Base-by-base conservation (phyloP, 2,113 vertebrate genomes). In the Ammodytes marinus region DNA sequence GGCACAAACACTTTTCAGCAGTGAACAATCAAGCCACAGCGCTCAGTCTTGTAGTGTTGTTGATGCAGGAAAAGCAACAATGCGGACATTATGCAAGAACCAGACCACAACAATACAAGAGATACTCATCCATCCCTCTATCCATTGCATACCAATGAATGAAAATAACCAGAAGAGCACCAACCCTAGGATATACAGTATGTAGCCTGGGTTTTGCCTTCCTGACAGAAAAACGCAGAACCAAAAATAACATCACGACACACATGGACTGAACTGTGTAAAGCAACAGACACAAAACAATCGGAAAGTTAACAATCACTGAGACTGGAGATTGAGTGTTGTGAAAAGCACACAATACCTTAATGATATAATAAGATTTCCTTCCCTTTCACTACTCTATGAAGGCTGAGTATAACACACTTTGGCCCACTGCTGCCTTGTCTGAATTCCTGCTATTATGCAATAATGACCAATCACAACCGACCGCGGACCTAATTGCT, bases 51-150 rank as follows among this genome's bases (percentile, higher is more conserved):
- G 87, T 19, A 75, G 69, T 57, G 15, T 15, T 57, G 15, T 15
- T 57, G 66, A 72, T 60, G 71, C 73, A 84, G 45, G 69, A 74
- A 79, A 69, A 71, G 66, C 79, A 81, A 90, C 88, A 91, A 91
- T 82, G 83, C 50, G 35, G 37, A 13, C 69, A 66, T 90, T 89
- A 80, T 90, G 77, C 70, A 74, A 65, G 58, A 79, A 75, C 4
- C 80, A 73, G 68, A 86, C 71, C 42, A 57, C 69, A 59, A 84
- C 82, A 80, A 78, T 42, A 19, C 75, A 72, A 78, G 88, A 78
- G 61, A 74, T 77, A 85, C 60, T 69, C 73, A 13, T 79, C n/a
- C 64, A 77, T 69, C 66, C 61, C 55, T 75, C 13, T 0, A 66
- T 74, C 59, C 73, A 71, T 59, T 77, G 74, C 79, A 67, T 27